Evolutionary conservation across 2,888 invertebrate species (phyloP).

Genomic region (Drosophila koepferae): DNA sequence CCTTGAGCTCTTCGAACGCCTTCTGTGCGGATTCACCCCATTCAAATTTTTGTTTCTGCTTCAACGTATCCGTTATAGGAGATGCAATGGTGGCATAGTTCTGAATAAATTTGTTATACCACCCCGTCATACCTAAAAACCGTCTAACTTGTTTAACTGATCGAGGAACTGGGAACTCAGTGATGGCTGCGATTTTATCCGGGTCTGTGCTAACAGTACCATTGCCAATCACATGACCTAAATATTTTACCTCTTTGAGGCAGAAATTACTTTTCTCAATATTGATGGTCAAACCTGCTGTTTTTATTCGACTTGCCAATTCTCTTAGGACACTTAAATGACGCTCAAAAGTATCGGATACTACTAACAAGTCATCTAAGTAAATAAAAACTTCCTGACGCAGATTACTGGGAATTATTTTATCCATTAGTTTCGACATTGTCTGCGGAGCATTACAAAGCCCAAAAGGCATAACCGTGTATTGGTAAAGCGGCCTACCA

Average conservation of each 20-base stretch:
- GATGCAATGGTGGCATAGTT: conserved; percentile 3
- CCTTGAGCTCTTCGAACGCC: conserved; percentile 11
- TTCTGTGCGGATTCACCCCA: conserved; percentile 6
- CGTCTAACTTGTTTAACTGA: neutral
- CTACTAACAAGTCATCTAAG: conserved; percentile 9
- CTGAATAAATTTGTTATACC: conserved; percentile 1
- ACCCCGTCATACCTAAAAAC: neutral
- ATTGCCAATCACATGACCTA: neutral
- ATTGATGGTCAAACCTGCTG: conserved; percentile 2
- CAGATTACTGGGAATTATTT: neutral
- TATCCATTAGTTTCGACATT: neutral
- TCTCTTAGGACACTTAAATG: conserved; percentile 4
- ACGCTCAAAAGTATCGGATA: conserved; percentile 5
- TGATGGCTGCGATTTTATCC: conserved; percentile 15
- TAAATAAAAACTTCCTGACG: conserved; percentile 14
- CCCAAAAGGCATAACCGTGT: no score
- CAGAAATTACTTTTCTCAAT: conserved; percentile 13
- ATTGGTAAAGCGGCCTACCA: no score
- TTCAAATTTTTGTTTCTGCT: neutral
- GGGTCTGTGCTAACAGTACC: conserved; percentile 15
- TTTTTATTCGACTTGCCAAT: neutral
- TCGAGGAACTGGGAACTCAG: conserved; percentile 1
- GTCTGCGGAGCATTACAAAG: neutral
- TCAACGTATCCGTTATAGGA: neutral
- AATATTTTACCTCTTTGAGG: conserved; percentile 10